phyloP scores from a whole-genome alignment of 2,113 vertebrate species.

The Trematomus loennbergii region DNA sequence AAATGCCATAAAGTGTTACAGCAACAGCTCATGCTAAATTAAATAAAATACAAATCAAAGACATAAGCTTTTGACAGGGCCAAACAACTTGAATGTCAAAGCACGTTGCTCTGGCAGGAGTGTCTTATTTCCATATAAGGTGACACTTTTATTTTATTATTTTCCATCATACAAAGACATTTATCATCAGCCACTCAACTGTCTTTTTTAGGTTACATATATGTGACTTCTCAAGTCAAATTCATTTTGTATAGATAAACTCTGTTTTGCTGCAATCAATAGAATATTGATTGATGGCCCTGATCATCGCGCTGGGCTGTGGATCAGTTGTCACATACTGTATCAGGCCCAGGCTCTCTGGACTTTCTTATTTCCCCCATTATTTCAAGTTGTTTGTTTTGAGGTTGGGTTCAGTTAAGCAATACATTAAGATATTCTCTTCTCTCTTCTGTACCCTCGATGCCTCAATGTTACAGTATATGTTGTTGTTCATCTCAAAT shows the following conservation, averaged over 20 bases:
- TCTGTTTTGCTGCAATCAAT: constrained; percentile 53
- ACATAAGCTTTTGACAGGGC: constrained; percentile 5
- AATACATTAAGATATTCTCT: constrained; percentile 22
- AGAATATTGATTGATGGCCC: constrained; percentile 54
- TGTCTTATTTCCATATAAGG: constrained; percentile 16
- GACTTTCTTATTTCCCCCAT: constrained; percentile 15
- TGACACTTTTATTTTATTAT: constrained; percentile 23
- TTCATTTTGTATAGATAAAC: constrained; percentile 41
- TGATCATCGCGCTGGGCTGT: constrained; percentile 32
- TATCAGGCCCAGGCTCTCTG: neutral
- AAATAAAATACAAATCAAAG: neutral
- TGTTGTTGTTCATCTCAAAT: constrained; percentile 19
- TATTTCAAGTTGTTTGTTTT: constrained; percentile 10
- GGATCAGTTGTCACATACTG: constrained; percentile 13
- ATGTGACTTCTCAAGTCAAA: constrained; percentile 34
- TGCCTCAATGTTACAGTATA: constrained; percentile 6
- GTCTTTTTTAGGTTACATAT: constrained; percentile 34
- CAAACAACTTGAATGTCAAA: constrained; percentile 17
- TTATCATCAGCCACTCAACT: constrained; percentile 31
- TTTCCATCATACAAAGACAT: constrained; percentile 20
- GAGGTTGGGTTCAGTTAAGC: constrained; percentile 18
- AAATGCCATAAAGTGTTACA: constrained; percentile 28
- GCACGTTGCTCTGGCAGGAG: neutral
- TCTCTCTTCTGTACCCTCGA: neutral
- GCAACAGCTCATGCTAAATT: constrained; percentile 33